These are phyloP conservation scores for Drosophila jambulina DNA, from an alignment of 1,140 invertebrate genomes.

Conservation along the genomic window DNA sequence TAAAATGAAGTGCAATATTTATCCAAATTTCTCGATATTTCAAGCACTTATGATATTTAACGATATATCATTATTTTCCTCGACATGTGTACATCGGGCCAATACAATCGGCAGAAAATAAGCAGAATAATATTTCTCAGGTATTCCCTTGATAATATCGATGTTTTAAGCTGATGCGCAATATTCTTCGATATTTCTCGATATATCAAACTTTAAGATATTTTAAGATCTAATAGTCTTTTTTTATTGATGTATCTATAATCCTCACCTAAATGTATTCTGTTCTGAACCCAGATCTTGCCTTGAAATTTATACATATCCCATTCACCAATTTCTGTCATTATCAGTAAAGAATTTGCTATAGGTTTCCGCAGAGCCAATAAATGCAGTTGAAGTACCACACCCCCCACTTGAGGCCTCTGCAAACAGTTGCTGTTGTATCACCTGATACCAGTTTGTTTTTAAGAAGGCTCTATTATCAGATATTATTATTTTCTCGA, in stretches of 20 bases:
- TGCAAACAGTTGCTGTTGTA: conserved; percentile 8
- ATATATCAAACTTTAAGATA: neutral
- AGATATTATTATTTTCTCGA: neutral
- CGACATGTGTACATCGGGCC: neutral
- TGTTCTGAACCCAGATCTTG: neutral
- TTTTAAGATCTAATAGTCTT: neutral
- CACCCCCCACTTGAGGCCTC: conserved; percentile 10
- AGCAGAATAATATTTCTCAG: no score
- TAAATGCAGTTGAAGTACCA: conserved; percentile 7
- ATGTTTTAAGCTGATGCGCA: no score
- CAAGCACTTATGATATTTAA: no score
- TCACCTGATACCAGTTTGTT: conserved; percentile 7
- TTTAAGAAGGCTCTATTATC: conserved; percentile 23
- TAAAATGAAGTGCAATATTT: neutral
- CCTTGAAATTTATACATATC: neutral
- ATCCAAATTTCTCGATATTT: neutral
- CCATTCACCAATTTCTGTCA: no score
- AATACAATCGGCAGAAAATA: no score
- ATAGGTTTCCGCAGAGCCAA: neutral
- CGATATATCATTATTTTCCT: neutral
- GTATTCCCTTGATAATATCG: no score
- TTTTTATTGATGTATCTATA: neutral
- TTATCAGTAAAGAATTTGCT: neutral
- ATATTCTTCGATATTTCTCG: neutral
- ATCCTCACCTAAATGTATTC: neutral